Conservation (phyloP, 2,888 invertebrate species). For the Xestobium rufovillosum region DNA sequence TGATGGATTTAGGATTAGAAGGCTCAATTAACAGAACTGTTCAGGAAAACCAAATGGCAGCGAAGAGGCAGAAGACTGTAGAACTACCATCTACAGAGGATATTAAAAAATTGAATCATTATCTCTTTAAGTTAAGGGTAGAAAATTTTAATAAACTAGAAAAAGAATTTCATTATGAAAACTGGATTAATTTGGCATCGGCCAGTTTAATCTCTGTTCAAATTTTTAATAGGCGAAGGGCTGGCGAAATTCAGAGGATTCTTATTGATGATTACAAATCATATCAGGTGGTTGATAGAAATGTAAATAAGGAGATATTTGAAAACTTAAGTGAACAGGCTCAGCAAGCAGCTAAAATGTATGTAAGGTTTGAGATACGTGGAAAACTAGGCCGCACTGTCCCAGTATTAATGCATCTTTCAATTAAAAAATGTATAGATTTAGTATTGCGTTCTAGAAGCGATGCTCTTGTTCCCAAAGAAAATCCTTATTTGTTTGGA, state of each 20-base stretch:
- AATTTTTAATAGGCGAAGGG: slow-evolving; percentile 19
- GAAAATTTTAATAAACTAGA: slow-evolving; percentile 6
- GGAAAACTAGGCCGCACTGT: slow-evolving; percentile 11
- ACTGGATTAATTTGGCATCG: slow-evolving; percentile 13
- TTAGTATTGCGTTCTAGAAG: slow-evolving; percentile 6
- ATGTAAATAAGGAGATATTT: slow-evolving; percentile 8
- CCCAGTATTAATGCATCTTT: slow-evolving; percentile 8
- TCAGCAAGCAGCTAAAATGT: slow-evolving; percentile 7
- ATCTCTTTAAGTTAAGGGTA: slow-evolving; percentile 13
- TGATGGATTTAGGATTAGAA: too few species aligned
- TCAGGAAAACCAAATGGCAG: slow-evolving; percentile 13
- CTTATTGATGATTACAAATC: slow-evolving; percentile 14
- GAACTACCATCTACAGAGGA: slow-evolving; percentile 14
- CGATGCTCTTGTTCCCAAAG: slow-evolving; percentile 3
- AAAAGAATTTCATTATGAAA: slow-evolving; percentile 9
- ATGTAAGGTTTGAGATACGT: slow-evolving; percentile 7
- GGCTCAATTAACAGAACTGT: too few species aligned
- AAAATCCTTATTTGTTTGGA: slow-evolving; percentile 10
- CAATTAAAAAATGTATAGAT: slow-evolving; percentile 2
- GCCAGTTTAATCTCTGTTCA: slow-evolving; percentile 16
- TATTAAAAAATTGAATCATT: slow-evolving; percentile 13
- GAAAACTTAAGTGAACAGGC: slow-evolving; percentile 6
- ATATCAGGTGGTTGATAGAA: slow-evolving; percentile 10
- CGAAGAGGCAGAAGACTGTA: slow-evolving; percentile 12
- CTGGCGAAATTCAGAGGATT: slow-evolving; percentile 17